phyloP scores from a whole-genome alignment of 2,888 invertebrate genomes.

The Ferrisia virgata region DNA sequence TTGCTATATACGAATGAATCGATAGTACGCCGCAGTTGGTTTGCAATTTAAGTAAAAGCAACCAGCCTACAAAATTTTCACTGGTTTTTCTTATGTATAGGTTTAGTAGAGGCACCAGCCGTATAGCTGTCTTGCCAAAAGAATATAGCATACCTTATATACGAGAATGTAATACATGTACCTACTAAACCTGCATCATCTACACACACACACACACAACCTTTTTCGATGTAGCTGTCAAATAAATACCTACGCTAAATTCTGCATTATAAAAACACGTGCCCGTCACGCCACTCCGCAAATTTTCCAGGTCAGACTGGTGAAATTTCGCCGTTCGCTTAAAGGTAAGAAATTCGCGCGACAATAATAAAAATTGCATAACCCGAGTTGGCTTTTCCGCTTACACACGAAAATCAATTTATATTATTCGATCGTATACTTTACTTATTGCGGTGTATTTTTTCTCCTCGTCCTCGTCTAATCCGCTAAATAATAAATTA shows the following conservation, averaged over 20 bases:
- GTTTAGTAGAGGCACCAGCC: too few relatives aligned
- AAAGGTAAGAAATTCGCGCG: not conserved
- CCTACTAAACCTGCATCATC: too few relatives aligned
- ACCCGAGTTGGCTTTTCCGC: not conserved
- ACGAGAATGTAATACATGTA: too few relatives aligned
- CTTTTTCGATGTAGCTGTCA: not conserved
- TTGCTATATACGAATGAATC: too few relatives aligned
- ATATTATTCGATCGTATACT: not conserved
- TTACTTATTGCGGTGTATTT: not conserved
- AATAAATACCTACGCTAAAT: not conserved
- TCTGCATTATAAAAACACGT: not conserved
- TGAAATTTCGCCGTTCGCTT: not conserved
- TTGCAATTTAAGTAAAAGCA: not conserved
- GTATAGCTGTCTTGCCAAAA: too few relatives aligned
- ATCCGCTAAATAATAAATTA: slow-evolving; percentile 1
- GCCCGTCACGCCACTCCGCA: not conserved
- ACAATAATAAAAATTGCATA: slow-evolving; percentile 6
- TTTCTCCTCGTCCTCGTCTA: not conserved
- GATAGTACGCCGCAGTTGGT: not conserved
- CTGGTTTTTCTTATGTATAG: not conserved
- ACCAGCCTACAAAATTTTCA: not conserved
- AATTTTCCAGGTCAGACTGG: not conserved
- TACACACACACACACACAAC: too few relatives aligned
- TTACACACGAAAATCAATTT: not conserved
- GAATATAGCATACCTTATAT: too few relatives aligned